These are phyloP conservation scores for Sterna hirundo DNA, from an alignment of 2,113 vertebrate genomes.

Conservation along the genomic window DNA sequence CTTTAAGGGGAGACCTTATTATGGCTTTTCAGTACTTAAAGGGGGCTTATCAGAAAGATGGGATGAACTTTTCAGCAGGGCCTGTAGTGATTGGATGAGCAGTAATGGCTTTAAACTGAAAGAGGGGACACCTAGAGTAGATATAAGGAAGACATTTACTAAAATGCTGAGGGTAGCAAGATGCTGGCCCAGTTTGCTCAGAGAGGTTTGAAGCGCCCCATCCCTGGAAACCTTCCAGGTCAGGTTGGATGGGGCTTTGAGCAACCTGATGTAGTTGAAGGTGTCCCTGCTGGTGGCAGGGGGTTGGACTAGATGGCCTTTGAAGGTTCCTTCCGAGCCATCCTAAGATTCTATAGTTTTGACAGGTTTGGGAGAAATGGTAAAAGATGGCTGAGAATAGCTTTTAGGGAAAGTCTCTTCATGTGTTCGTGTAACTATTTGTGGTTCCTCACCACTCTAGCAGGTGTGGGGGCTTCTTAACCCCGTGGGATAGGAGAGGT, in stretches of 20 bases:
- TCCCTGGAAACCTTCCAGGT: neutral
- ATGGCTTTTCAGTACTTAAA: neutral
- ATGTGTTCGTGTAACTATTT: no score
- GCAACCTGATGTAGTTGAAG: neutral
- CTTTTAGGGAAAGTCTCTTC: neutral
- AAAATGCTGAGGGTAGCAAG: neutral
- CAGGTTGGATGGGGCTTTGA: neutral
- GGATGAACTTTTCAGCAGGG: neutral
- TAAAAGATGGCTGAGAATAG: neutral
- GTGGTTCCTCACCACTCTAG: neutral
- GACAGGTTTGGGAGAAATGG: neutral
- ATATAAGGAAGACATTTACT: neutral
- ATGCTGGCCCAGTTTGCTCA: neutral
- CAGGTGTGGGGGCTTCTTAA: neutral
- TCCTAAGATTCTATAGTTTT: neutral
- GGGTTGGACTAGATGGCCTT: neutral
- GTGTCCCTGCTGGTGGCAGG: neutral
- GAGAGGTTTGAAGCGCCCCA: neutral
- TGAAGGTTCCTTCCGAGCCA: neutral
- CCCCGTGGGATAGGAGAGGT: neutral
- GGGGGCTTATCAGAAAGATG: neutral
- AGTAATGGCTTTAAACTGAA: no score
- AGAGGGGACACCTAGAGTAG: neutral
- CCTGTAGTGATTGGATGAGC: neutral
- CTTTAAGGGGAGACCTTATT: neutral